These are phyloP conservation scores for Poeciliopsis occidentalis DNA, from an alignment of 2,113 vertebrate genomes.

Conservation along the genomic window DNA sequence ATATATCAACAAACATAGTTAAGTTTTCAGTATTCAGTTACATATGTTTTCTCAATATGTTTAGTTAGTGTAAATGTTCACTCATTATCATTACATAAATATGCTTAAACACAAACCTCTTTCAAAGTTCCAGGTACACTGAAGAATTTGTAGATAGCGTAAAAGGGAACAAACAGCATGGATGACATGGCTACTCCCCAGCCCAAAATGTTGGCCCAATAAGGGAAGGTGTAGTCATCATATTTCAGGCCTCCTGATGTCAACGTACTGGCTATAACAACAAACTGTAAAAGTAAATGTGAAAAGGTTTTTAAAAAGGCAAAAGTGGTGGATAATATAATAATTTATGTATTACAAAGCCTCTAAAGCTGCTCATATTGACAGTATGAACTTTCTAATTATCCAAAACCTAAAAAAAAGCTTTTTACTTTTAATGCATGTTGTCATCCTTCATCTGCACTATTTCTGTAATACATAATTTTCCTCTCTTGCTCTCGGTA, in stretches of 20 bases:
- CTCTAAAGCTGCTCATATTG: neutral
- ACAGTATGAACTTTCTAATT: neutral
- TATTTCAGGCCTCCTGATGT: slow-evolving; percentile 90
- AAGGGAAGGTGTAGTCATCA: slow-evolving; percentile 90
- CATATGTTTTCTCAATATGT: neutral
- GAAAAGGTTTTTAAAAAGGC: neutral
- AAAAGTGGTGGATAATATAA: neutral
- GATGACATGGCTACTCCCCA: slow-evolving; percentile 95
- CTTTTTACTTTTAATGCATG: neutral
- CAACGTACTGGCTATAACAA: slow-evolving; percentile 92
- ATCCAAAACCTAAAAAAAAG: neutral
- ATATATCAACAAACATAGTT: neutral
- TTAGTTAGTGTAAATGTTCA: neutral
- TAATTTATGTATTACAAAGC: neutral
- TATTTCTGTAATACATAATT: neutral
- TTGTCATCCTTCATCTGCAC: neutral
- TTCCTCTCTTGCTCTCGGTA: no score
- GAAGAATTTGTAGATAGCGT: slow-evolving; percentile 91
- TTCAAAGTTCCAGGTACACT: slow-evolving; percentile 86
- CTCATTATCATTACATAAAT: neutral
- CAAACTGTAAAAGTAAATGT: slow-evolving; percentile 82
- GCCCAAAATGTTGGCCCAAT: slow-evolving; percentile 89
- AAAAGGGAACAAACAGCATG: slow-evolving; percentile 91
- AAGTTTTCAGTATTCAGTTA: neutral
- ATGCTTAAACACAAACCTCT: slow-evolving; percentile 82